Percentiles rank a stretch among this genome's conserved stretches.
Conservation (phyloP, 2,797 vertebrate genomes). For the Rhynchotus rufescens region DNA sequence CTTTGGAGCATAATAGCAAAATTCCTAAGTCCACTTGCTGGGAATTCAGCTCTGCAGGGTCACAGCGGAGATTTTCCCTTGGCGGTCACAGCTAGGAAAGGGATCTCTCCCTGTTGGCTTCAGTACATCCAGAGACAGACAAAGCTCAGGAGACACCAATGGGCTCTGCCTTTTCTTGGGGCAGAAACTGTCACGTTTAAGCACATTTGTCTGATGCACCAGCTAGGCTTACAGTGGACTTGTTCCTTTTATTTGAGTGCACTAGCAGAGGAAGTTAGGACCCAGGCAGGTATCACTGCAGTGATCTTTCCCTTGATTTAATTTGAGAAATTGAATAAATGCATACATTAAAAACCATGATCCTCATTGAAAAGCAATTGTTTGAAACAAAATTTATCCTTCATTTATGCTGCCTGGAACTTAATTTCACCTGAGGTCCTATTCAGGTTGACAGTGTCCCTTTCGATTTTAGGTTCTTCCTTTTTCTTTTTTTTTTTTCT, state of each 20-base stretch:
- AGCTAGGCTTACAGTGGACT: background rate
- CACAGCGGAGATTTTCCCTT: background rate
- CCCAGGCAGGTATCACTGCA: slow-evolving; percentile 43
- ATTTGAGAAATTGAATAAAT: background rate
- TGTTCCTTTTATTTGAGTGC: background rate
- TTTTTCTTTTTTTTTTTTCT: background rate
- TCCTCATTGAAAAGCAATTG: background rate
- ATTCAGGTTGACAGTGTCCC: slow-evolving; percentile 24
- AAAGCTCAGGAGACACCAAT: background rate
- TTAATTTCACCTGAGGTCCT: slow-evolving; percentile 33
- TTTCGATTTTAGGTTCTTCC: slow-evolving; percentile 17
- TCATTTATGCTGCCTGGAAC: slow-evolving; percentile 34
- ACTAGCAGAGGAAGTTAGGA: background rate
- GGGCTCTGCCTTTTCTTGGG: background rate
- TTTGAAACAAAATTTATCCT: slow-evolving; percentile 2
- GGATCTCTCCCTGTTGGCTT: background rate
- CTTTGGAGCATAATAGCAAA: background rate
- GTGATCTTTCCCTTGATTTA: background rate
- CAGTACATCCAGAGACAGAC: background rate
- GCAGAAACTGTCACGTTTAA: background rate
- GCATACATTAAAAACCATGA: background rate
- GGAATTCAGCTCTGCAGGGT: background rate
- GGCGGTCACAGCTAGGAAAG: background rate
- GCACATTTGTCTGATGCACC: background rate
- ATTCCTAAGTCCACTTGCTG: background rate